Evolutionary conservation across 2,888 invertebrate species (phyloP).

Genomic region (Philereme vetulata): DNA sequence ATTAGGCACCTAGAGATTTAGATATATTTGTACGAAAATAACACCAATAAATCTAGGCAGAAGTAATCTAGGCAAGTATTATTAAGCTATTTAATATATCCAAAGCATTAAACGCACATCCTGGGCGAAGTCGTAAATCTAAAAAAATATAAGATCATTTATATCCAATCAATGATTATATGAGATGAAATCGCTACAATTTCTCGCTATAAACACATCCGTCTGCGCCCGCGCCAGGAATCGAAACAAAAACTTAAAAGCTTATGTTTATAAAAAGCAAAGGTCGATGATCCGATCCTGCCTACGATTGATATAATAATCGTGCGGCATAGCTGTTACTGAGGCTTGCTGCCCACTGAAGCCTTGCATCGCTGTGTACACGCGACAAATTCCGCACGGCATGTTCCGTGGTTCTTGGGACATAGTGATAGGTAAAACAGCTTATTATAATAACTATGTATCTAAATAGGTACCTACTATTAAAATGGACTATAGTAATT

Average conservation of each 20-base stretch:
- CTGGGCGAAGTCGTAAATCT: neutral
- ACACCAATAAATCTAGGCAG: no score
- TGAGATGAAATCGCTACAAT: conserved; percentile 14
- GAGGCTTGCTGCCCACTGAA: neutral
- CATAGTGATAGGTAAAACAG: no score
- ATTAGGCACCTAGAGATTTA: no score
- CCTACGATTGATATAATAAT: conserved; percentile 33
- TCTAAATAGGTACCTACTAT: no score
- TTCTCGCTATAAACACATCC: conserved; percentile 16
- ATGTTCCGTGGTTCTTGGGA: no score
- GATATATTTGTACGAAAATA: no score
- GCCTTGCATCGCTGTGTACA: neutral
- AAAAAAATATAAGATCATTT: conserved; percentile 5
- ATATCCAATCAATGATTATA: conserved; percentile 3
- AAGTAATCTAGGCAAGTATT: no score
- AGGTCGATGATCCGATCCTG: conserved; percentile 34
- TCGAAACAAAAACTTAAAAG: conserved; percentile 24
- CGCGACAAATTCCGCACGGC: neutral
- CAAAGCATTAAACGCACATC: no score
- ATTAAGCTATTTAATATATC: no score
- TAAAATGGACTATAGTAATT: no score
- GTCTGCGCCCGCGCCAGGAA: conserved; percentile 9
- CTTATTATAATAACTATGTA: no score
- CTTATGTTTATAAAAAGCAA: conserved; percentile 13
- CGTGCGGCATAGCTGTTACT: conserved; percentile 11